phyloP scores from a whole-genome alignment of 2,113 vertebrate genomes.

The Cynocephalus volans region DNA sequence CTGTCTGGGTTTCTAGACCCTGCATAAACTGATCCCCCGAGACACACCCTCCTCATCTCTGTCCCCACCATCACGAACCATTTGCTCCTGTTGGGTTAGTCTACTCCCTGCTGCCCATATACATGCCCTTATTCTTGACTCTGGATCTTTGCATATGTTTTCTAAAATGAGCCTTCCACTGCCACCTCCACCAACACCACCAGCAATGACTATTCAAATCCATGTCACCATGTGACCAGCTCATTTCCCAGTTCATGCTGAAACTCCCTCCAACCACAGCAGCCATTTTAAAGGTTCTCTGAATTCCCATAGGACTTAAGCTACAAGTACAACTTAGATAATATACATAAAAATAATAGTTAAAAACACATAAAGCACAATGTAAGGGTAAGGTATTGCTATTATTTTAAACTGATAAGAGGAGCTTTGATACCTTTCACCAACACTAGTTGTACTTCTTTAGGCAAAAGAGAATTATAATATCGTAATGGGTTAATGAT shows the following conservation, averaged over 20 bases:
- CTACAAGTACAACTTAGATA: background rate
- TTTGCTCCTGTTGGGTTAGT: too few relatives aligned
- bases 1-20: background rate
- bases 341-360: background rate
- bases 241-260: background rate
- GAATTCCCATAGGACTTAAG: background rate
- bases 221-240: background rate
- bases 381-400: background rate
- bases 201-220: background rate
- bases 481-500: background rate
- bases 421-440: background rate
- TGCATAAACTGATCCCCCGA: background rate
- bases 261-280: background rate
- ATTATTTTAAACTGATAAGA: background rate
- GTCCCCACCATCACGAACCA: too few relatives aligned
- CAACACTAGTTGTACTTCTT: background rate
- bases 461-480: background rate
- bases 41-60: too few relatives aligned
- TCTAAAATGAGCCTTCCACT: background rate
- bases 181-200: background rate
- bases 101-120: background rate
- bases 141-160: background rate
- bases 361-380: background rate
- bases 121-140: background rate
- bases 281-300: background rate